Conservation (phyloP, 2,888 invertebrate species). For the Apodemia zela region DNA sequence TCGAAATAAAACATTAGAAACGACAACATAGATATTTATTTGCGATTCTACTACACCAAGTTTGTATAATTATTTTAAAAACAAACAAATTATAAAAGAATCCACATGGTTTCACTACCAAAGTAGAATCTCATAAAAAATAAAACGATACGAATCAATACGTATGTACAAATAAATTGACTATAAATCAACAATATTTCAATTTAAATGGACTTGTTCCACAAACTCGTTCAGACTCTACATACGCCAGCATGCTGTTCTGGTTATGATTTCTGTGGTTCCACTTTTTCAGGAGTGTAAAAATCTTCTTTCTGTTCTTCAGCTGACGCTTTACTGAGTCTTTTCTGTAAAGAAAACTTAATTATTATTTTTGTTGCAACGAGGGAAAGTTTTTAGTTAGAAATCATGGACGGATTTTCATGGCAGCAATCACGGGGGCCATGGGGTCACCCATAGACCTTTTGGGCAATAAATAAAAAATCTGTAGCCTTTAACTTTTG, state of each 20-base stretch:
- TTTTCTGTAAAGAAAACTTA: conserved; percentile 37
- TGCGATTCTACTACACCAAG: too few relatives aligned
- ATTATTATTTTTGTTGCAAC: not conserved
- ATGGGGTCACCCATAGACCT: not conserved
- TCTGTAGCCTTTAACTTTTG: too few relatives aligned
- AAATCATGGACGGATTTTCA: too few relatives aligned
- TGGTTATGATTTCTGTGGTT: not conserved
- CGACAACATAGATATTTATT: too few relatives aligned
- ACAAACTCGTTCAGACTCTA: not conserved
- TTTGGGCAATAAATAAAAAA: too few relatives aligned
- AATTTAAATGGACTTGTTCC: conserved; percentile 11
- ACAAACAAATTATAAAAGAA: too few relatives aligned
- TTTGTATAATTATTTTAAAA: too few relatives aligned
- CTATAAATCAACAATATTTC: not conserved
- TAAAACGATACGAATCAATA: not conserved
- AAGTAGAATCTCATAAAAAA: too few relatives aligned
- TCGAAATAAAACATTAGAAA: too few relatives aligned
- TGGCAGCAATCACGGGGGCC: conserved; percentile 11
- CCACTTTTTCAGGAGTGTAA: conserved; percentile 46
- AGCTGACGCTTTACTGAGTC: conserved; percentile 27
- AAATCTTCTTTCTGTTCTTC: conserved; percentile 43
- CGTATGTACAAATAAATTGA: not conserved
- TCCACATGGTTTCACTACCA: too few relatives aligned
- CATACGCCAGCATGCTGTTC: conserved; percentile 24
- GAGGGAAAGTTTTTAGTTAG: conserved; percentile 13